Evolutionary conservation across 1,140 invertebrate genomes (phyloP), one percentile per base, ranked within the genome.

Genomic region (Sinonovacula constricta): DNA sequence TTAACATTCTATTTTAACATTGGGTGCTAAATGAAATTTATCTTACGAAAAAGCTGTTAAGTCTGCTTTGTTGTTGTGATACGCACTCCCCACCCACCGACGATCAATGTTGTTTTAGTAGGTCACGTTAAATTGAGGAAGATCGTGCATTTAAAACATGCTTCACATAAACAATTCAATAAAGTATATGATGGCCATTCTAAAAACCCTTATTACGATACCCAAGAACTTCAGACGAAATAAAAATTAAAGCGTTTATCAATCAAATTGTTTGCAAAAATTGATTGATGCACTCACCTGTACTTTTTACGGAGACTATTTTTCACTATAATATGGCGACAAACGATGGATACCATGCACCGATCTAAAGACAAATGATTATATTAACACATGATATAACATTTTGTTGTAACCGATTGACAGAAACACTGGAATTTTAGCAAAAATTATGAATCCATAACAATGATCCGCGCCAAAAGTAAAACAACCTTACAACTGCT

Each of bases 381-480:
- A 78, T 39, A 78, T 65, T 62, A 45, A 80, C 31, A 28, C 31
- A 63, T 51, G 56, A 31, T 36, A 53, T 24, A 39, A 33, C 36
- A 83, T 83, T 67, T 71, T 75, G 54, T 31, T 7, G 18, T 28
- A 36, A 31, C 53, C 28, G 24, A n/a, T 36, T 53, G 34, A 54
- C 39, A 59, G 26, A 77, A 72, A 71, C 57, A 72, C 57, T 15
- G 66, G 66, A 59, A 70, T 45, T 45, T 10, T 53, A 74, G 51
- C 60, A 53, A 49, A 68, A 68, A 59, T 72, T 77, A 49, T 57
- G 60, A 60, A 76, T 82, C 82, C 82, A 75, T 75, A 79, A 80
- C 81, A 86, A 79, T 82, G 81, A 84, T 79, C 83, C 85, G 82
- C 85, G 85, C 85, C 85, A 86, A 86, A 84, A 86, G 83, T 84